Percentiles rank a stretch among this genome's conserved stretches.
Conservation (phyloP, 2,797 vertebrate species). For the Odontamblyopus lacepedii region DNA sequence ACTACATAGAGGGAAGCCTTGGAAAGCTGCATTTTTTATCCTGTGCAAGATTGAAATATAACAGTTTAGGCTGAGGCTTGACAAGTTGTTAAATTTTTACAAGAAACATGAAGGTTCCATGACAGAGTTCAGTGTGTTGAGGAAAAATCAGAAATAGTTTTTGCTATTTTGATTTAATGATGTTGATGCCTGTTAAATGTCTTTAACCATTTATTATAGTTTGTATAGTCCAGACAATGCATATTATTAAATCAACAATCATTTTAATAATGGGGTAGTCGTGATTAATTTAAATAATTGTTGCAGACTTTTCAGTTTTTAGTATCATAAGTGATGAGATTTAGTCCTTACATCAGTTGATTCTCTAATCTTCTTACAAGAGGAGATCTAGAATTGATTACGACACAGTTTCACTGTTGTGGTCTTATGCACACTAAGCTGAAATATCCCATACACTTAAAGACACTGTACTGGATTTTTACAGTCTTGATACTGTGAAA, state of each 20-base stretch:
- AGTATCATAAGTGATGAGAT: too few relatives aligned
- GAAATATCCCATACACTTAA: not conserved
- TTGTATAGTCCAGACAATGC: not conserved
- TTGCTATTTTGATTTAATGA: not conserved
- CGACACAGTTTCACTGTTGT: not conserved
- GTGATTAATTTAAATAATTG: too few relatives aligned
- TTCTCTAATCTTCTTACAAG: not conserved
- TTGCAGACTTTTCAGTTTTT: too few relatives aligned
- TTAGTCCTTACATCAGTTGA: not conserved
- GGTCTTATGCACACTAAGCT: not conserved
- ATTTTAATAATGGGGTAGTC: too few relatives aligned
- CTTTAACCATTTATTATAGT: not conserved
- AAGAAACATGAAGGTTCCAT: too few relatives aligned
- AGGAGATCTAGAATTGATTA: not conserved
- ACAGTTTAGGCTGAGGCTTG: not conserved
- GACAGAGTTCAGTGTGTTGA: too few relatives aligned
- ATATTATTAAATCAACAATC: too few relatives aligned
- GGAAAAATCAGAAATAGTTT: not conserved
- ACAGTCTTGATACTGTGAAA: too few relatives aligned
- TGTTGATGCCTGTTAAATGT: not conserved
- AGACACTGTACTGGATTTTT: too few relatives aligned
- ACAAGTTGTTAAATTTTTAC: too few relatives aligned
- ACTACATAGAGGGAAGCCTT: slow-evolving; percentile 5
- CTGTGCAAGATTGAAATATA: slow-evolving; percentile 1
- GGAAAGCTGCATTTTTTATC: not conserved